Conservation (phyloP, 2,797 vertebrate species). For the Nyctalus aviator region DNA sequence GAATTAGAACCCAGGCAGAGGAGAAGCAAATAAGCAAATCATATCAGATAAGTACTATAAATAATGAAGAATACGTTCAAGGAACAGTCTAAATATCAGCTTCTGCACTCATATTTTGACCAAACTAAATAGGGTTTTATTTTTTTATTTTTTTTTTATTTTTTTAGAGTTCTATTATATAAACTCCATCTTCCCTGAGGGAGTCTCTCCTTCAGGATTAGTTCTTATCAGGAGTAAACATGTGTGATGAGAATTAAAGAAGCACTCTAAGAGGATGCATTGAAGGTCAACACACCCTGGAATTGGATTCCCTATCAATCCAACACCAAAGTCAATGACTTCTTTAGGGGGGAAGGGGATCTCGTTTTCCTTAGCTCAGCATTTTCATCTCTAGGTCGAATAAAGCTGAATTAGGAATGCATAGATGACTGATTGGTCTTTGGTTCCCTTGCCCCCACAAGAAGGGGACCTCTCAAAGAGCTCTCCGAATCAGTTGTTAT, state of each 20-base stretch:
- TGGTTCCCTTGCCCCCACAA: neutral
- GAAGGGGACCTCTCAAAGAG: conserved; percentile 32
- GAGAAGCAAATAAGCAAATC: neutral
- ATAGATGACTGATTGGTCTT: neutral
- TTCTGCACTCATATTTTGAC: conserved; percentile 12
- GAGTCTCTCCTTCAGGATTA: neutral
- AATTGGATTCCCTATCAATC: conserved; percentile 18
- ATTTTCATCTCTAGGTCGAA: conserved; percentile 48
- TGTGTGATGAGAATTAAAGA: neutral
- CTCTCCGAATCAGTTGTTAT: neutral
- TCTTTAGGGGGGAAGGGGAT: conserved; percentile 21
- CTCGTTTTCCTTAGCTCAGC: conserved; percentile 19
- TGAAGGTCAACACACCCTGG: conserved; percentile 2
- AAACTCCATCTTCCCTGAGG: neutral
- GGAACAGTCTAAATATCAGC: neutral
- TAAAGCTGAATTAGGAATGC: neutral
- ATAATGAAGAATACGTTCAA: neutral
- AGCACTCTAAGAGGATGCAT: neutral
- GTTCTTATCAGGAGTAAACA: neutral
- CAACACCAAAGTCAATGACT: neutral
- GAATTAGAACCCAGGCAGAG: neutral
- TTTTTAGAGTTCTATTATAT: neutral
- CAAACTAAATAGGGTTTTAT: neutral
- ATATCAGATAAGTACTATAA: neutral
- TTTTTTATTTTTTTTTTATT: neutral